Evolutionary conservation across 2,797 vertebrate species (phyloP), one percentile per base, ranked within the genome.

Genomic region (Arrhamphus sclerolepis): DNA sequence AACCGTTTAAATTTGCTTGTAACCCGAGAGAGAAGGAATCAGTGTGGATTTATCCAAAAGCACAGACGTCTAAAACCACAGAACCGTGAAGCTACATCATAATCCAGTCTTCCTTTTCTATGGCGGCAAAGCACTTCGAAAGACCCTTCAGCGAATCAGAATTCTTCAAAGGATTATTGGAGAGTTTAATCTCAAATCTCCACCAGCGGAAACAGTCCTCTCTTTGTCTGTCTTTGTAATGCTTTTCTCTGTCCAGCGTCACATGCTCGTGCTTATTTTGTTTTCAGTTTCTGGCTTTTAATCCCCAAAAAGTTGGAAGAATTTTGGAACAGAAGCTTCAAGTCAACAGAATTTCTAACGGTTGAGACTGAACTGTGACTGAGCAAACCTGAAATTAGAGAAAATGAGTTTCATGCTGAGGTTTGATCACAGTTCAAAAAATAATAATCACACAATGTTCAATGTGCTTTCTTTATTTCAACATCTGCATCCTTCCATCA

Each of bases 101-200:
- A 26, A 26, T 26, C 24, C 24, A 26, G 6, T 26, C 24, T 26
- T 26, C 2, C 6, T 26, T 26, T 26, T 26, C 2, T 3, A 26
- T 6, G 24, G 24, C 24, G 24, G 24, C 6, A 26, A 26, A 6
- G 24, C 24, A 26, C n/a, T n/a, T n/a, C n/a, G n/a, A n/a, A n/a
- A n/a, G n/a, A n/a, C n/a, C n/a, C n/a, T n/a, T n/a, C n/a, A n/a
- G n/a, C n/a, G n/a, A n/a, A n/a, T n/a, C 3, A 7, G 26, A 65
- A 42, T 78, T 78, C 73, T 62, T 46, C 0, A 3, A 0, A 7
- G 43, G 77, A 83, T 86, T 77, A 66, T 0, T 29, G 3, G 14
- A 19, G n/a, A 4, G 40, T 20, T 14, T 53, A 67, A 51, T 1
- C 57, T 17, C 2, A 2, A 53, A 55, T 46, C 47, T 42, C 31